A percentile compares a stretch with the other conserved stretches of the same genome.
These are phyloP conservation scores for Casuarius casuarius DNA, from an alignment of 2,113 vertebrate genomes.

Conservation along the genomic window DNA sequence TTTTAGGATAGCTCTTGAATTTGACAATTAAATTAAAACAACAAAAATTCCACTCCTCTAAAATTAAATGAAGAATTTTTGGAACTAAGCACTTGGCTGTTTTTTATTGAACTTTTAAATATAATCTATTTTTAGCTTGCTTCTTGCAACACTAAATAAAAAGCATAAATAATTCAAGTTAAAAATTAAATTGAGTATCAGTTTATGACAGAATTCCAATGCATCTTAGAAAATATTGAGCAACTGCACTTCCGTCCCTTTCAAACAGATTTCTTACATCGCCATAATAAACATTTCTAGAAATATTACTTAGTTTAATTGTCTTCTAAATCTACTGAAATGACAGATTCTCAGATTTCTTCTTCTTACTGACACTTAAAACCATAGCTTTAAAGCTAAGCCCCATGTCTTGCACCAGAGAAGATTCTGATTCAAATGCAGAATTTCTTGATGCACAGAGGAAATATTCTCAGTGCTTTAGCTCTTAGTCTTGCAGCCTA, in stretches of 20 bases:
- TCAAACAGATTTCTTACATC: background rate
- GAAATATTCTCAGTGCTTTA: background rate
- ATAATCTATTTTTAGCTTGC: background rate
- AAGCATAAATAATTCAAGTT: conserved; percentile 9
- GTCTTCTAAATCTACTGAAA: background rate
- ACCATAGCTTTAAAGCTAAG: background rate
- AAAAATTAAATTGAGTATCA: conserved; percentile 42
- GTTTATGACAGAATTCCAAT: conserved; percentile 20
- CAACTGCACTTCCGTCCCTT: background rate
- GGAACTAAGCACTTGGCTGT: background rate
- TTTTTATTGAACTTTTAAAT: background rate
- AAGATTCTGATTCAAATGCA: background rate
- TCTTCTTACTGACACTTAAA: background rate
- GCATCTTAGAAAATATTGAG: background rate
- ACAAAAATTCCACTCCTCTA: background rate
- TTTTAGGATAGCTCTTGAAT: conserved; percentile 34
- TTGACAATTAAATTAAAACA: conserved; percentile 1
- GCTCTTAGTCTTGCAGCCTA: background rate
- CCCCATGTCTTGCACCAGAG: background rate
- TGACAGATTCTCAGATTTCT: background rate
- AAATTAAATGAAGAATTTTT: background rate
- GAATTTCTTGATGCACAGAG: background rate
- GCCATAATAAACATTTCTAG: background rate
- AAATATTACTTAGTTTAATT: background rate
- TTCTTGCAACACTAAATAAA: conserved; percentile 33